Conservation (phyloP, 2,797 vertebrate species). For the Luscinia luscinia region DNA sequence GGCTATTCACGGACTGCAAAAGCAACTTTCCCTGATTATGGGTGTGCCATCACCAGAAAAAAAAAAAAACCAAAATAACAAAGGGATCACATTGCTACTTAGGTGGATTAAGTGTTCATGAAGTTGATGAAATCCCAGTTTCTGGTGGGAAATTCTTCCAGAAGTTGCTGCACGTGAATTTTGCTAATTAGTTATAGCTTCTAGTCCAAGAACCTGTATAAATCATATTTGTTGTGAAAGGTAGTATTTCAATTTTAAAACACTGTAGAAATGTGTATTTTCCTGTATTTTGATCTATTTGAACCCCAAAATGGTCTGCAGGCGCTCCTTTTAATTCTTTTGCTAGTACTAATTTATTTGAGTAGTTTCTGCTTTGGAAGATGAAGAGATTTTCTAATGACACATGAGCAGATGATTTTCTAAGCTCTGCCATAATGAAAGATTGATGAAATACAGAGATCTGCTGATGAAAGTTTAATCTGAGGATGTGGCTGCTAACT, state of each 20-base stretch:
- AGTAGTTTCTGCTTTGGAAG: constrained; percentile 12
- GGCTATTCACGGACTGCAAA: background rate
- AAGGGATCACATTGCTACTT: background rate
- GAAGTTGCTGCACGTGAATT: background rate
- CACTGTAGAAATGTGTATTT: background rate
- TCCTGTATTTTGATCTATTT: background rate
- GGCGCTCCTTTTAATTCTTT: background rate
- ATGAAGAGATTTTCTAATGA: constrained; percentile 77
- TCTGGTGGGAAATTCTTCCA: background rate
- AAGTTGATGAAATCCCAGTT: background rate
- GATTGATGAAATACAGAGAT: constrained; percentile 83
- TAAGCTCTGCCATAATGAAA: constrained; percentile 76
- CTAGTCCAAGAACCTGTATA: background rate
- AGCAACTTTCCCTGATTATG: background rate
- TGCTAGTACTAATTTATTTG: constrained; percentile 1
- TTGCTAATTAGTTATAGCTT: background rate
- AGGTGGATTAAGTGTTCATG: background rate
- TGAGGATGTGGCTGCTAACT: constrained; percentile 39
- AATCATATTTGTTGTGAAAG: background rate
- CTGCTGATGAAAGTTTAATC: constrained; percentile 85
- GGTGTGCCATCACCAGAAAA: background rate
- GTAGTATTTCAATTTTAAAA: background rate
- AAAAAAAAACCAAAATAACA: background rate
- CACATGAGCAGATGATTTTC: constrained; percentile 64
- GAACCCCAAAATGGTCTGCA: background rate